phyloP scores from a whole-genome alignment of 2,797 vertebrate genomes.

The Pygocentrus nattereri region DNA sequence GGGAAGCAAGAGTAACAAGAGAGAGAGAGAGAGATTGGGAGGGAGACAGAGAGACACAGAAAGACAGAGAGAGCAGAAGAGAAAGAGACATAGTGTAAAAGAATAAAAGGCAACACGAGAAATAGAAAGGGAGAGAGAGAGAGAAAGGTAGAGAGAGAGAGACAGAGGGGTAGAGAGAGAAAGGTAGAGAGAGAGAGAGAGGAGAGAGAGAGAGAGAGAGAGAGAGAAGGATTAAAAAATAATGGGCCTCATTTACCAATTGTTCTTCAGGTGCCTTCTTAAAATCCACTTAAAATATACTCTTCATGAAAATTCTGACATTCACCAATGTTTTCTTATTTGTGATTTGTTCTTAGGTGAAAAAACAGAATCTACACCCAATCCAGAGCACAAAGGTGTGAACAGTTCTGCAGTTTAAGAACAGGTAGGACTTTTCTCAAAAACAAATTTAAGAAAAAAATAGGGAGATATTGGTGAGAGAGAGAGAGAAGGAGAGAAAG shows the following conservation, averaged over 20 bases:
- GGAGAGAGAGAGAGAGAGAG: neutral
- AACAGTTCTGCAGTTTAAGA: too few relatives aligned
- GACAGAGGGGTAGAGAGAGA: neutral
- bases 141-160: neutral
- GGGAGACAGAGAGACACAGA: neutral
- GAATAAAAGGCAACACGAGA: neutral
- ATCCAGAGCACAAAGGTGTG: too few relatives aligned
- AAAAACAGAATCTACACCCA: too few relatives aligned
- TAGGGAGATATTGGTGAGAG: too few relatives aligned
- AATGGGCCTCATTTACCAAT: too few relatives aligned
- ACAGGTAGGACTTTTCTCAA: too few relatives aligned
- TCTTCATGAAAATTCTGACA: too few relatives aligned
- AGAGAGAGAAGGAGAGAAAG: neutral
- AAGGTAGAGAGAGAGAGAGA: neutral
- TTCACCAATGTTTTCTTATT: too few relatives aligned
- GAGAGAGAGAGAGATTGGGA: neutral
- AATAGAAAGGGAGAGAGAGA: neutral
- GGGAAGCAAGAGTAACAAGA: neutral
- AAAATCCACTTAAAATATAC: too few relatives aligned
- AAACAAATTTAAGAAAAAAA: neutral
- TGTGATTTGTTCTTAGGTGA: too few relatives aligned
- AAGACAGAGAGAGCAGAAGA: neutral
- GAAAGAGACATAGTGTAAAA: neutral
- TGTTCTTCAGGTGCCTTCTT: too few relatives aligned
- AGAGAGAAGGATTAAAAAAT: slow-evolving; percentile 2